phyloP scores from a whole-genome alignment of 2,888 invertebrate genomes.

The Ptychoptera contaminata region DNA sequence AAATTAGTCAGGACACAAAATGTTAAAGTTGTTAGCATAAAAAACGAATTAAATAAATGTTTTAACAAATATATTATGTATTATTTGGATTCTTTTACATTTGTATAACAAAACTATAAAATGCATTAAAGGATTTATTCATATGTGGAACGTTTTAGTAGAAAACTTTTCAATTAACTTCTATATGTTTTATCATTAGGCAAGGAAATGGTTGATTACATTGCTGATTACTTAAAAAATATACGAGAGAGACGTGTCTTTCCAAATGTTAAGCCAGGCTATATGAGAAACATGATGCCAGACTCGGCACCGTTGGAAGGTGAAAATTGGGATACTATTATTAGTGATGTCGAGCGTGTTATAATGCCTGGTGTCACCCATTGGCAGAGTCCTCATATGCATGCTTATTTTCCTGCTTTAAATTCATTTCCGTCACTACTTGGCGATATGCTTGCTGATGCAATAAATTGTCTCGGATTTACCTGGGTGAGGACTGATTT shows the following conservation, averaged over 20 bases:
- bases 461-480: constrained; percentile 86
- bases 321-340: constrained; percentile 83
- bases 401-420: constrained; percentile 92
- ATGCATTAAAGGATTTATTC: no score
- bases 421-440: constrained; percentile 87
- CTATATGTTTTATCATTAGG: constrained; percentile 37
- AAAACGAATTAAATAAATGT: no score
- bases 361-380: constrained; percentile 88
- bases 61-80: no score
- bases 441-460: constrained; percentile 92
- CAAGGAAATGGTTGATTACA: constrained; percentile 96
- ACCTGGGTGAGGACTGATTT: constrained; percentile 64
- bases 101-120: no score
- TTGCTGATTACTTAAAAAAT: constrained; percentile 88
- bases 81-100: no score
- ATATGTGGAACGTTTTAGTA: no score
- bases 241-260: constrained; percentile 82
- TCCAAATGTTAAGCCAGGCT: constrained; percentile 89
- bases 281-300: constrained; percentile 73
- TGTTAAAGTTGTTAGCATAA: no score
- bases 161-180: not conserved
- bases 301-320: constrained; percentile 71
- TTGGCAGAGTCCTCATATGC: constrained; percentile 89
- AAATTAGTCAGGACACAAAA: no score
- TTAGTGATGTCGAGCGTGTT: constrained; percentile 80